These are phyloP conservation scores for Albula goreensis DNA, from an alignment of 2,113 vertebrate genomes.

Conservation along the genomic window DNA sequence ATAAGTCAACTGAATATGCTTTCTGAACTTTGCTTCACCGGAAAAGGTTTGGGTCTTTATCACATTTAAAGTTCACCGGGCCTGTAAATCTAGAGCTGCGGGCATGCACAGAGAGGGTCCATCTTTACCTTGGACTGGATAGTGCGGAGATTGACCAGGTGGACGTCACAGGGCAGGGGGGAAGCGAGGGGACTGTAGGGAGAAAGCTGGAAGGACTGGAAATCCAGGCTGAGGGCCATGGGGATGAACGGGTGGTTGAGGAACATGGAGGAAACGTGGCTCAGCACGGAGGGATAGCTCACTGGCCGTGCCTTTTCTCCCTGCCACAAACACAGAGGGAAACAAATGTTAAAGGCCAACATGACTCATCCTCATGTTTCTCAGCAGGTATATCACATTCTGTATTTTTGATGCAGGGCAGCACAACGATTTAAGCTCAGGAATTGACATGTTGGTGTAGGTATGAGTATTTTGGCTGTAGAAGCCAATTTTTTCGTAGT, in stretches of 20 bases:
- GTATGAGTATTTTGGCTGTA: no score
- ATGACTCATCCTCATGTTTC: not conserved
- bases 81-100: not conserved
- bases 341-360: not conserved
- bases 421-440: no score
- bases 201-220: constrained; percentile 53
- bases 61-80: not conserved
- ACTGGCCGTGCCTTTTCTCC: constrained; percentile 69
- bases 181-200: constrained; percentile 72
- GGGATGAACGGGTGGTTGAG: constrained; percentile 81
- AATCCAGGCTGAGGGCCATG: constrained; percentile 65
- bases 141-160: constrained; percentile 84
- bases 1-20: not conserved
- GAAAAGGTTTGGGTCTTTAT: not conserved
- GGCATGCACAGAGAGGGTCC: not conserved
- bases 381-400: no score
- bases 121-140: constrained; percentile 81
- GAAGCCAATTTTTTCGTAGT: no score
- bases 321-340: constrained; percentile 48
- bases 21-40: not conserved
- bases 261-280: constrained; percentile 77
- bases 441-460: no score
- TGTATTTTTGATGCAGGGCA: no score
- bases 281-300: constrained; percentile 83
- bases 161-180: constrained; percentile 85